Evolutionary conservation across 1,140 invertebrate species (phyloP).

Genomic region (Asbolus verrucosus): DNA sequence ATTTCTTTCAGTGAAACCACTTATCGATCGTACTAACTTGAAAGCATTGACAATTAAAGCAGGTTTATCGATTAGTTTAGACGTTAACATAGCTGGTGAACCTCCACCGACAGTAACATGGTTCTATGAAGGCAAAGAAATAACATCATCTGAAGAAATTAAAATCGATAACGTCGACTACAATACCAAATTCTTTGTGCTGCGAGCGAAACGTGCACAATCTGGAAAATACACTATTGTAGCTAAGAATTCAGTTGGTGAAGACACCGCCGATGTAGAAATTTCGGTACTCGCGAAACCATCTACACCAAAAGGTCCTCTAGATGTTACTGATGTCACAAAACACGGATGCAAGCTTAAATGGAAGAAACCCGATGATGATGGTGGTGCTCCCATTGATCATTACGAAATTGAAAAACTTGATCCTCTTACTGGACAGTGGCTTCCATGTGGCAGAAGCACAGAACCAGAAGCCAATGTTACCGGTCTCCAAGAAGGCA

Average conservation of each 20-base stretch:
- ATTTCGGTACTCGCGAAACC: slow-evolving; percentile 89
- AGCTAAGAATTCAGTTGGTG: slow-evolving; percentile 93
- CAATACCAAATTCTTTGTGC: slow-evolving; percentile 90
- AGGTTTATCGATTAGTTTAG: slow-evolving; percentile 89
- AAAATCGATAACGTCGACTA: slow-evolving; percentile 89
- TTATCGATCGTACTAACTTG: slow-evolving; percentile 92
- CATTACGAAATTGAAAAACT: slow-evolving; percentile 98
- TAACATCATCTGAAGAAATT: slow-evolving; percentile 76
- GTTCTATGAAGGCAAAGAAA: slow-evolving; percentile 84
- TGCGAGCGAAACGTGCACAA: slow-evolving; percentile 83
- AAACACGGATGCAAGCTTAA: slow-evolving; percentile 94
- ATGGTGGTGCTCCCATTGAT: slow-evolving; percentile 91
- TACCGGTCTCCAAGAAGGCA: slow-evolving; percentile 90
- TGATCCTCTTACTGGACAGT: slow-evolving; percentile 91
- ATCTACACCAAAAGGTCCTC: slow-evolving; percentile 84
- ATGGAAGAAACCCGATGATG: slow-evolving; percentile 94
- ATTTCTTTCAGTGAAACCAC: slow-evolving; percentile 83
- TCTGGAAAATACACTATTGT: slow-evolving; percentile 93
- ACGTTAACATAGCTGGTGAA: slow-evolving; percentile 94
- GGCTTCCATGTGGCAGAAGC: slow-evolving; percentile 89
- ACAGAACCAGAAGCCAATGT: slow-evolving; percentile 85
- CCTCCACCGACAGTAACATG: slow-evolving; percentile 93
- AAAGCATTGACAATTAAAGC: slow-evolving; percentile 88
- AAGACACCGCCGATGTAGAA: slow-evolving; percentile 92
- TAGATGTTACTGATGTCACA: slow-evolving; percentile 90